phyloP scores from a whole-genome alignment of 2,797 vertebrate species.

The Gobio occitaniae region DNA sequence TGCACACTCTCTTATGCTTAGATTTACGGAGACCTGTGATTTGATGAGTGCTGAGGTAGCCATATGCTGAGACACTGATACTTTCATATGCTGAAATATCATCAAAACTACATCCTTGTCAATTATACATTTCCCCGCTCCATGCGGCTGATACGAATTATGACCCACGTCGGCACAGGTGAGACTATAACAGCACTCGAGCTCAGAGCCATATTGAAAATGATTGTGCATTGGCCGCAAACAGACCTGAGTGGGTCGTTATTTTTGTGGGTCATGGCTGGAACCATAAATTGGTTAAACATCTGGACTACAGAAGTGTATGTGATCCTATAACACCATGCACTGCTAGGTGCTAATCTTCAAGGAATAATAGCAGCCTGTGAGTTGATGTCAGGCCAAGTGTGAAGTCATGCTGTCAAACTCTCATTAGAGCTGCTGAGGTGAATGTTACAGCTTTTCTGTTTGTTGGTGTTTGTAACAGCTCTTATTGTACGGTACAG shows the following conservation, averaged over 20 bases:
- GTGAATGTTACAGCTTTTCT: not conserved
- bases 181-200: not conserved
- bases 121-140: slow-evolving; percentile 17
- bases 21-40: slow-evolving; percentile 31
- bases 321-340: slow-evolving; percentile 14
- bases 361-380: slow-evolving; percentile 24
- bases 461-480: not conserved
- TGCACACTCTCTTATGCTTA: slow-evolving; percentile 5
- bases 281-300: slow-evolving; percentile 33
- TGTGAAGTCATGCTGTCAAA: not conserved
- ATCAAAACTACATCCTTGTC: slow-evolving; percentile 18
- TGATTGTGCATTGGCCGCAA: slow-evolving; percentile 3
- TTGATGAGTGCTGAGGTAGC: slow-evolving; percentile 20
- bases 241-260: slow-evolving; percentile 14
- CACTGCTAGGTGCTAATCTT: slow-evolving; percentile 31
- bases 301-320: slow-evolving; percentile 9
- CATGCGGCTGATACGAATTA: not conserved
- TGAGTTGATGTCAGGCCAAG: not conserved
- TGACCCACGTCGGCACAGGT: not conserved
- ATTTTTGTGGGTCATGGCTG: slow-evolving; percentile 26
- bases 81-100: slow-evolving; percentile 13
- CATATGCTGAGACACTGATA: slow-evolving; percentile 26
- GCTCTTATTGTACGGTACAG: not conserved
- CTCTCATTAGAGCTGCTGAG: slow-evolving; percentile 36
- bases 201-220: slow-evolving; percentile 16